Conservation (phyloP, 53 echinoderm and acorn worm species). For the Apostichopus leukothele region DNA sequence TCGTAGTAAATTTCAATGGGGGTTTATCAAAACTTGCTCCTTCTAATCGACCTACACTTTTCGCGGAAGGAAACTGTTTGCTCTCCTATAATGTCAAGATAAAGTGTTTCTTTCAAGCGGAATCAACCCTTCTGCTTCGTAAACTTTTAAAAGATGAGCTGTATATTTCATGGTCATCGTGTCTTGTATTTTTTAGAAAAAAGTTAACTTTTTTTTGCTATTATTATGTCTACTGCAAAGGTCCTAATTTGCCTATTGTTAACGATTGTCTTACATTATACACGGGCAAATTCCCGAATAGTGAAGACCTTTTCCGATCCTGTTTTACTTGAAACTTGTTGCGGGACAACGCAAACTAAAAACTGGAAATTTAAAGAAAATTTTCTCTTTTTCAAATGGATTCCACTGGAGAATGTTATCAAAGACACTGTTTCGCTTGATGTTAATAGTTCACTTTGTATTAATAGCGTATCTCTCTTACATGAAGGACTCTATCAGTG, state of each 20-base stretch:
- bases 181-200: too few species aligned
- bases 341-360: background rate
- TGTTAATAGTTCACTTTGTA: background rate
- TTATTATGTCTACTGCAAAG: background rate
- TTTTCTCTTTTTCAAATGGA: background rate
- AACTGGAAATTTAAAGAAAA: background rate
- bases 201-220: too few species aligned
- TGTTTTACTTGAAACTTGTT: background rate
- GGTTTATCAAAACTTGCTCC: too few species aligned
- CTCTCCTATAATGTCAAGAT: too few species aligned
- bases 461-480: background rate
- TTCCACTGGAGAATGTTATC: background rate
- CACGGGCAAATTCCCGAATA: background rate
- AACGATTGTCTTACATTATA: background rate
- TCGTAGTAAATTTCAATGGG: too few species aligned
- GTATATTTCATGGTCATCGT: too few species aligned
- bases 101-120: too few species aligned
- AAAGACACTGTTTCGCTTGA: background rate
- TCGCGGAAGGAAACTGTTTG: too few species aligned
- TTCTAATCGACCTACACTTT: too few species aligned
- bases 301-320: background rate
- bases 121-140: too few species aligned
- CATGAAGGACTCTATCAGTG: slow-evolving; percentile 1
- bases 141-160: too few species aligned
- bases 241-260: background rate